Percentiles rank a stretch among this genome's conserved stretches.
Evolutionary conservation across 1,140 invertebrate genomes (phyloP).

Genomic region (Eriosoma lanigerum): DNA sequence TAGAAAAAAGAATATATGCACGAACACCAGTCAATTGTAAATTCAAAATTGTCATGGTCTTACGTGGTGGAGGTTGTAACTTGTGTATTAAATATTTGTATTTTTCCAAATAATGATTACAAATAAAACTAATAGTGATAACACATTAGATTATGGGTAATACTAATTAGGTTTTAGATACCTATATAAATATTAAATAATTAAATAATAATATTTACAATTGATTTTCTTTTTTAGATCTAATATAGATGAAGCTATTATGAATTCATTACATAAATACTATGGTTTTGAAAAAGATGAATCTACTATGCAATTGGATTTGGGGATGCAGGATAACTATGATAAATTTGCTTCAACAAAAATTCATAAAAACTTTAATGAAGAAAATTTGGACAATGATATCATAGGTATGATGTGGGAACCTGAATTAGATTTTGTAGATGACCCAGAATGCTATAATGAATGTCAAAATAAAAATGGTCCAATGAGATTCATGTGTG

Average conservation of each 20-base stretch:
- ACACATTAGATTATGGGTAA: slow-evolving; percentile 17
- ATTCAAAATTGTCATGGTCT: too few species aligned
- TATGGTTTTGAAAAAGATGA: background rate
- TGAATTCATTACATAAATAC: slow-evolving; percentile 1
- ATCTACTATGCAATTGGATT: background rate
- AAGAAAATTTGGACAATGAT: background rate
- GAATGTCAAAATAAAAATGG: background rate
- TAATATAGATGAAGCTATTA: slow-evolving; percentile 23
- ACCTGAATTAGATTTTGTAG: slow-evolving; percentile 37
- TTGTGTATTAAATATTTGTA: too few species aligned
- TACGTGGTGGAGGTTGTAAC: background rate
- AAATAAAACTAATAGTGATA: background rate
- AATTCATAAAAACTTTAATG: background rate
- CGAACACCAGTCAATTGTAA: background rate
- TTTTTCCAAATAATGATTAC: background rate
- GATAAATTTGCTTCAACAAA: background rate
- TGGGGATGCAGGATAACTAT: background rate
- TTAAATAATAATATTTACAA: background rate
- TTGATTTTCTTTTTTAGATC: slow-evolving; percentile 12
- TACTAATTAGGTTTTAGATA: too few species aligned
- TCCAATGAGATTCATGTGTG: slow-evolving; percentile 42
- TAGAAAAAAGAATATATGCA: background rate
- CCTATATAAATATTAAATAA: background rate
- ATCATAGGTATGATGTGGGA: slow-evolving; percentile 41
- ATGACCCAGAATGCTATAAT: slow-evolving; percentile 23